Evolutionary conservation across 2,797 vertebrate species (phyloP), one percentile per base, ranked within the genome.

Genomic region (Micromesistius poutassou): DNA sequence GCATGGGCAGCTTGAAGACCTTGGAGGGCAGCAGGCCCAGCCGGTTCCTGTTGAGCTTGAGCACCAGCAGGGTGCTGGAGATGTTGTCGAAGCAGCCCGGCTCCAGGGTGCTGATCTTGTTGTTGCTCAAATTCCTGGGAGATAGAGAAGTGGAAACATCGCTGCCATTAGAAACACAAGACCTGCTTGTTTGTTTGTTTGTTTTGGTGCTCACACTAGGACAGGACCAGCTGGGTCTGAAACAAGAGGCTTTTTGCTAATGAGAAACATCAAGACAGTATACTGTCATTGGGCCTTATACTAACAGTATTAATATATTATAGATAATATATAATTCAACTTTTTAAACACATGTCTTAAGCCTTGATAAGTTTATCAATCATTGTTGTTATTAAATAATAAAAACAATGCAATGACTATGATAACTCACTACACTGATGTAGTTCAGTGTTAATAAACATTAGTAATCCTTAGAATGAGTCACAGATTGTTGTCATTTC

Each of bases 61-160:
- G 92, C 81, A 97, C 95, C 87, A 98, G 87, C 80, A 99, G 91
- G 22, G 96, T 95, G 89, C 91, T 96, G 70, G 97, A 97, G 84
- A 99, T 93, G 86, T 99, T 99, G 90, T 98, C 96, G 76, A 99
- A 97, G 89, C 96, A 98, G 76, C 97, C 96, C 13, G 95, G 94
- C 88, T 98, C 97, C 6, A 99, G 93, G 19, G 93, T 85, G 72
- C 94, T 93, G 93, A 99, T 98, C 91, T 95, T 96, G 89, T 99
- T 99, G 90, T 99, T 98, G 92, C 96, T 99, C 90, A 99, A 92
- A 92, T 99, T 98, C 87, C 97, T 99, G 82, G 77, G 79, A 88
- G 78, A 87, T 72, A 83, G 80, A 86, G 36, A 80, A 79, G 74
- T 13, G 79, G 73, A 84, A 81, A 79, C 72, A 79, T 0, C 55